Conservation (phyloP, 2,888 invertebrate genomes). For the Onchidella celtica region DNA sequence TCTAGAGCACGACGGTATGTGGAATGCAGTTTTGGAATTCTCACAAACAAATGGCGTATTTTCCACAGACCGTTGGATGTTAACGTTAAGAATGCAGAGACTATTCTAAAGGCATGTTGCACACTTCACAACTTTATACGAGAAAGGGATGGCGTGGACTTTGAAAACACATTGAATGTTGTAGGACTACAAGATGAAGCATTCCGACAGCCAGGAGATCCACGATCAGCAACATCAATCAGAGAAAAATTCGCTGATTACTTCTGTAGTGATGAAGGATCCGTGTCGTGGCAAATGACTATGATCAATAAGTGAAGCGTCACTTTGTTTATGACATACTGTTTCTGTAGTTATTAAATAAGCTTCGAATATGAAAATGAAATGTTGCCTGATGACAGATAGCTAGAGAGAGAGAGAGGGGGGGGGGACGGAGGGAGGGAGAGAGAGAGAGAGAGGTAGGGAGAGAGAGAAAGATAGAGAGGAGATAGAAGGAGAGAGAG, state of each 20-base stretch:
- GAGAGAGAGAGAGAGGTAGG: too few relatives aligned
- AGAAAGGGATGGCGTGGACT: not conserved
- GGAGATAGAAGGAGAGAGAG: too few relatives aligned
- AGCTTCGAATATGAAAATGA: too few relatives aligned
- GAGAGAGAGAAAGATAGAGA: too few relatives aligned
- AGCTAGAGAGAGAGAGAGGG: too few relatives aligned
- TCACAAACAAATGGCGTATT: constrained; percentile 1
- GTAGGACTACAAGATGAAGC: not conserved
- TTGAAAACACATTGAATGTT: not conserved
- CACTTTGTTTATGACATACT: too few relatives aligned
- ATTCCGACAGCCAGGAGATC: not conserved
- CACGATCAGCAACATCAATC: not conserved
- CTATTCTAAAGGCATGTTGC: not conserved
- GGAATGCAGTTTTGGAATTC: constrained; percentile 3
- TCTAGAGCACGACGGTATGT: not conserved
- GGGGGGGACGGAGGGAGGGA: too few relatives aligned
- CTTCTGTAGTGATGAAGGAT: not conserved
- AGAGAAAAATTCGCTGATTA: not conserved
- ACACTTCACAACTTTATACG: constrained; percentile 6
- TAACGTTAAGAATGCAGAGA: not conserved
- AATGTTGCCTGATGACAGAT: too few relatives aligned
- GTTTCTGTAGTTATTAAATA: too few relatives aligned
- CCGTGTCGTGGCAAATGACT: constrained; percentile 5
- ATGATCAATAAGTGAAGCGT: too few relatives aligned
- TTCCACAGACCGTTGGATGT: not conserved